These are phyloP conservation scores for Tenebrosternarchus preto DNA, from an alignment of 2,113 vertebrate genomes.

Conservation along the genomic window DNA sequence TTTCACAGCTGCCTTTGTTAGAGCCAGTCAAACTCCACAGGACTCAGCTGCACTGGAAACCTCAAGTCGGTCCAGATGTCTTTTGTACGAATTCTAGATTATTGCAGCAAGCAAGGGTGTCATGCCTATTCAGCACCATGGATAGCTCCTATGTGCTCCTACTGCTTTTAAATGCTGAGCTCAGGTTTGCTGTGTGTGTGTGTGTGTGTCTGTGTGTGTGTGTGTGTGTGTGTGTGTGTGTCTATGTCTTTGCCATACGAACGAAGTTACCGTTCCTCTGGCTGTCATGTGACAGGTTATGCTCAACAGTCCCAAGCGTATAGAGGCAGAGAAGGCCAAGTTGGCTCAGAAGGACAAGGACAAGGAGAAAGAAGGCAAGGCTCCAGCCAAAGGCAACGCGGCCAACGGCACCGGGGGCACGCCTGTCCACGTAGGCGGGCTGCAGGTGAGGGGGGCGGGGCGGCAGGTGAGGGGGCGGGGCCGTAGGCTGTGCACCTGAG, in stretches of 20 bases:
- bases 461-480: constrained; percentile 82
- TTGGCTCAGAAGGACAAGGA: constrained; percentile 88
- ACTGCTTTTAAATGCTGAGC: not conserved
- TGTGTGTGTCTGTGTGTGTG: not conserved
- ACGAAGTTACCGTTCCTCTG: too few species aligned
- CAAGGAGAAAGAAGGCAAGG: constrained; percentile 83
- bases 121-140: not conserved
- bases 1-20: constrained; percentile 13
- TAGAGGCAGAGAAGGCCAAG: constrained; percentile 90
- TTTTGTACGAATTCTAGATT: not conserved
- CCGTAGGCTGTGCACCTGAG: not conserved
- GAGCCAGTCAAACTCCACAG: not conserved
- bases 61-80: not conserved
- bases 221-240: not conserved
- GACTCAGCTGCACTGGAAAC: not conserved
- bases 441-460: constrained; percentile 88
- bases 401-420: constrained; percentile 90
- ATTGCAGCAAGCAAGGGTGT: not conserved
- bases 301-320: constrained; percentile 89
- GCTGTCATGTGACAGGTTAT: constrained; percentile 72
- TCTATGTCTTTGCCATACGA: not conserved
- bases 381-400: constrained; percentile 82
- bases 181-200: not conserved
- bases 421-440: constrained; percentile 90
- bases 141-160: not conserved